phyloP scores from a whole-genome alignment of 1,140 invertebrate genomes.

The Arctopsyche grandis region DNA sequence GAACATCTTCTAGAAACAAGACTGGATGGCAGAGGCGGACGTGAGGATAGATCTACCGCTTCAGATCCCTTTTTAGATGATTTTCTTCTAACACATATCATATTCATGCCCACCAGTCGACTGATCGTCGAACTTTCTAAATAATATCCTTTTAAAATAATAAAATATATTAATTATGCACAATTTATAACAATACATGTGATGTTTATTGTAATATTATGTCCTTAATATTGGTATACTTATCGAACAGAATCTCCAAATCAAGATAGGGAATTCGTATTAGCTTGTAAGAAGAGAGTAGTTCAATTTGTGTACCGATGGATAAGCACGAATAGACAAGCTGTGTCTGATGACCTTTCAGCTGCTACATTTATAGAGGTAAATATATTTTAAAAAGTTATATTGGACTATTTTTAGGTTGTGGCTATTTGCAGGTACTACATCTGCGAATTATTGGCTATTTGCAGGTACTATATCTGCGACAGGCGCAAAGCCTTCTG shows the following conservation, averaged over 20 bases:
- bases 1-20: slow-evolving; percentile 88
- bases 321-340: slow-evolving; percentile 76
- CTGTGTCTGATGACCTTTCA: slow-evolving; percentile 79
- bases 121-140: slow-evolving; percentile 80
- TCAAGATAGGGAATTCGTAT: slow-evolving; percentile 77
- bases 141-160: slow-evolving; percentile 75
- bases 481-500: too few species aligned
- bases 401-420: too few species aligned
- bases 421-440: too few species aligned
- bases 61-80: slow-evolving; percentile 83
- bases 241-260: slow-evolving; percentile 70
- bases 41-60: slow-evolving; percentile 58
- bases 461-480: too few species aligned
- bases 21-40: slow-evolving; percentile 69
- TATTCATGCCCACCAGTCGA: slow-evolving; percentile 84
- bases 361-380: slow-evolving; percentile 79
- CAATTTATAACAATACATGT: too few species aligned
- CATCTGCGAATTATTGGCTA: too few species aligned
- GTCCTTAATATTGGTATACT: slow-evolving; percentile 55
- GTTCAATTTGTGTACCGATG: slow-evolving; percentile 84
- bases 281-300: slow-evolving; percentile 80
- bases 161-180: too few species aligned
- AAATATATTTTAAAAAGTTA: too few species aligned
- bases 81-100: slow-evolving; percentile 87
- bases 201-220: background rate